These are phyloP conservation scores for Drosophila mauritiana DNA, from an alignment of 1,140 invertebrate genomes.

Conservation along the genomic window DNA sequence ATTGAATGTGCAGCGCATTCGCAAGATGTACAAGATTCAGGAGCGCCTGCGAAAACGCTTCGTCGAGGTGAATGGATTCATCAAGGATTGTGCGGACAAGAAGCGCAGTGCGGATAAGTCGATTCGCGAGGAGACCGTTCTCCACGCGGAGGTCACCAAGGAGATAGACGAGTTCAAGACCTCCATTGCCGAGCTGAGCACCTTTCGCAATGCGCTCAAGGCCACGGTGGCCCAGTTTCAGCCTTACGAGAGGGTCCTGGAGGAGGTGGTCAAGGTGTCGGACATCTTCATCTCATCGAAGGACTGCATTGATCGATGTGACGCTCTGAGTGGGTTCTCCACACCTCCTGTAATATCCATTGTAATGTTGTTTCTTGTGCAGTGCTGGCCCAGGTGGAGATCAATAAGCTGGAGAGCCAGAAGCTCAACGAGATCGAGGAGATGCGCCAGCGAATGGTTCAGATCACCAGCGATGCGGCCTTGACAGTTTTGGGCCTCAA, in stretches of 20 bases:
- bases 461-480: conserved; percentile 68
- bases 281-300: conserved; percentile 74
- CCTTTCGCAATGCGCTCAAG: conserved; percentile 49
- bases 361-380: neutral
- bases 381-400: conserved; percentile 79
- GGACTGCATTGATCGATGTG: conserved; percentile 79
- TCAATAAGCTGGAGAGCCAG: conserved; percentile 45
- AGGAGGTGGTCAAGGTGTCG: conserved; percentile 69
- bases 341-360: neutral
- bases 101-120: conserved; percentile 58
- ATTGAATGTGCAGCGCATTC: conserved; percentile 63
- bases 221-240: conserved; percentile 64
- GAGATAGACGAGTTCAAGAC: conserved; percentile 47
- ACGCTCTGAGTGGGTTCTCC: conserved; percentile 69
- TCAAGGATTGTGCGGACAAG: conserved; percentile 74
- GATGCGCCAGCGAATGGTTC: conserved; percentile 66
- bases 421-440: conserved; percentile 66
- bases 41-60: conserved; percentile 65
- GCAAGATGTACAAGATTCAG: conserved; percentile 68
- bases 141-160: conserved; percentile 46
- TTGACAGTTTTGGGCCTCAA: conserved; percentile 70
- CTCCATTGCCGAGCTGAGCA: conserved; percentile 26
- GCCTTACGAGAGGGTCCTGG: conserved; percentile 68
- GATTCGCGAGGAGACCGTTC: conserved; percentile 39
- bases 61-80: conserved; percentile 70